Conservation (phyloP, 2,888 invertebrate species). For the Psylliodes chrysocephalus region DNA sequence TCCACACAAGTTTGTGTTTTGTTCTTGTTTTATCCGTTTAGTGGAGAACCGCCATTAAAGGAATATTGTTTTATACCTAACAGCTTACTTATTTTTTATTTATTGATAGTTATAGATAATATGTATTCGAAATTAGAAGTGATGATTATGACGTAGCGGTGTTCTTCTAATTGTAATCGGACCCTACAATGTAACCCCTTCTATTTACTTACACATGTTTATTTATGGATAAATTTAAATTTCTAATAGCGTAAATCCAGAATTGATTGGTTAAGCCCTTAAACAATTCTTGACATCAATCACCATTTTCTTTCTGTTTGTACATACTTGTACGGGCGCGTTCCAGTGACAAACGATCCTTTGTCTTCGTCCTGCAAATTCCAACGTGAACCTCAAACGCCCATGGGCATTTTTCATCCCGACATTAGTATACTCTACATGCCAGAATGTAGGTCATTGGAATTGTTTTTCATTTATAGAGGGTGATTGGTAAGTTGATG, state of each 20-base stretch:
- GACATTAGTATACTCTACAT: background rate
- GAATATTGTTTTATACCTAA: too few relatives aligned
- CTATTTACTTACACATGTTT: background rate
- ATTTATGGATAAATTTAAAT: background rate
- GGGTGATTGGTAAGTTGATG: too few relatives aligned
- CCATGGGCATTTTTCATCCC: conserved; percentile 13
- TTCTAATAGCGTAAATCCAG: conserved; percentile 3
- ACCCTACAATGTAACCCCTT: background rate
- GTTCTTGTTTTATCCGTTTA: too few relatives aligned
- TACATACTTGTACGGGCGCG: conserved; percentile 23
- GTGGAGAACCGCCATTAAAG: too few relatives aligned
- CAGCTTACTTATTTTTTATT: too few relatives aligned
- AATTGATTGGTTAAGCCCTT: conserved; percentile 5
- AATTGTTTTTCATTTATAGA: too few relatives aligned
- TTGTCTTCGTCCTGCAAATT: conserved; percentile 21
- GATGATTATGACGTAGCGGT: too few relatives aligned
- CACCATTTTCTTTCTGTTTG: conserved; percentile 22
- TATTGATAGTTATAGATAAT: too few relatives aligned
- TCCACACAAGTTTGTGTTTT: too few relatives aligned
- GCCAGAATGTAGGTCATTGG: background rate
- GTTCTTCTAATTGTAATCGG: too few relatives aligned
- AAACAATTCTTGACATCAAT: conserved; percentile 8
- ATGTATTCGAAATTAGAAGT: too few relatives aligned
- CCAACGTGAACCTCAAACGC: conserved; percentile 28
- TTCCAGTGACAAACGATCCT: conserved; percentile 24